Base-by-base conservation (phyloP, 1,140 invertebrate genomes). In the Lasioglossum baleicum region DNA sequence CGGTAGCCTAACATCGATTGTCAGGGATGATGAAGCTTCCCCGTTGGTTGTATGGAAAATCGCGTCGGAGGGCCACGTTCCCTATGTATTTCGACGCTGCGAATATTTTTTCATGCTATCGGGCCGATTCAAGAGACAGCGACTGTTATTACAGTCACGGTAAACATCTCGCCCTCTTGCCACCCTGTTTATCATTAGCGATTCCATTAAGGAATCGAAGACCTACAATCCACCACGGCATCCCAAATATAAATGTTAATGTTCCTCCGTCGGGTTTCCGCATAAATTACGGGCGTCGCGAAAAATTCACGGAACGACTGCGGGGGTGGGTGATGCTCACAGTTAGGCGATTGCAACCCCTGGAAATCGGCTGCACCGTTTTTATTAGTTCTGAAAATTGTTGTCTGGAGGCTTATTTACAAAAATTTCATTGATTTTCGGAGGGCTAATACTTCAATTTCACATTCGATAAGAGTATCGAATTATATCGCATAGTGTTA, bases 321-420 rank as follows among this genome's bases (percentile, higher is more conserved):
- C 58, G 22, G 17, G 15, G 63, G 13, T 17, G 64, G 58, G 66
- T 31, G 7, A 64, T n/a, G 56, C 83, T 75, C 70, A 74, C 82
- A 66, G 70, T 80, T 74, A 83, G 70, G 79, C 75, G 81, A 84
- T 70, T 68, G 70, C 69, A 61, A 53, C 65, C 73, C 56, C 65
- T 58, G 35, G 35, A 17, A 58, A 53, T 53, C 63, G 70, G 81
- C 64, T 51, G 58, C 26, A 15, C 15, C 0, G 26, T 13, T 63
- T 63, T 26, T 31, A 35, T 63, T 26, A 26, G 26, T 26, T 0
- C 26, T 0, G 26, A 26, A 26, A 26, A 26, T 26, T 26, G 26
- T 26, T 26, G 26, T 26, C 26, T 26, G 26, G 26, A 0, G 26
- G 26, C 26, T 26, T 1, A 26, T 26, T 26, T 26, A 26, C 26